These are phyloP conservation scores for Heliconius ismenius DNA, from an alignment of 2,888 invertebrate species.

Conservation along the genomic window DNA sequence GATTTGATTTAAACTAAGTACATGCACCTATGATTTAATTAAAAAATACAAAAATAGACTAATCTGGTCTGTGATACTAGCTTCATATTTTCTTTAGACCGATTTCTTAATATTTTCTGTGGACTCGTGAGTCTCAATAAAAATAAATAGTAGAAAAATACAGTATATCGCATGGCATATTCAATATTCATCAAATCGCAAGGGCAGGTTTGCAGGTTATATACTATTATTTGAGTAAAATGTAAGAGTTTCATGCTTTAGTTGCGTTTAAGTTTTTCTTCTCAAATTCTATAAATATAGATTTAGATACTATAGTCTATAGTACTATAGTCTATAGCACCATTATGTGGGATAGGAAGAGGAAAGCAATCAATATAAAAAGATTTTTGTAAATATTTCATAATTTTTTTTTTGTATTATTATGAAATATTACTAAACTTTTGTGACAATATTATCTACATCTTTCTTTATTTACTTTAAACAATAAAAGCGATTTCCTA, in stretches of 20 bases:
- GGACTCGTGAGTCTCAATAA: neutral
- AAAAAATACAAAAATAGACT: neutral
- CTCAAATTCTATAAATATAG: neutral
- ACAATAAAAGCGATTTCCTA: slow-evolving; percentile 26
- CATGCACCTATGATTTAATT: neutral
- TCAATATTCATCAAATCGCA: neutral
- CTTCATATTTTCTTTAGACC: neutral
- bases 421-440: neutral
- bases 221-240: neutral
- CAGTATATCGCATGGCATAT: neutral
- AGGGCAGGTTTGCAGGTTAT: neutral
- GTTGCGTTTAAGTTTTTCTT: neutral
- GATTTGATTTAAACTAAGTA: neutral
- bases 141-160: neutral
- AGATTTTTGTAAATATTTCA: neutral
- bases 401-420: neutral
- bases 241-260: neutral
- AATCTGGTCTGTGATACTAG: neutral
- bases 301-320: neutral
- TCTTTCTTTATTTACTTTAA: slow-evolving; percentile 9
- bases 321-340: too few relatives aligned
- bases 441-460: slow-evolving; percentile 12
- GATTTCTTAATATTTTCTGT: neutral
- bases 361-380: neutral
- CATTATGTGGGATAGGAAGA: neutral